A percentile compares a stretch with the other conserved stretches of the same genome.
Evolutionary conservation across 2,113 vertebrate genomes (phyloP).

Genomic region (Eulemur macaco): DNA sequence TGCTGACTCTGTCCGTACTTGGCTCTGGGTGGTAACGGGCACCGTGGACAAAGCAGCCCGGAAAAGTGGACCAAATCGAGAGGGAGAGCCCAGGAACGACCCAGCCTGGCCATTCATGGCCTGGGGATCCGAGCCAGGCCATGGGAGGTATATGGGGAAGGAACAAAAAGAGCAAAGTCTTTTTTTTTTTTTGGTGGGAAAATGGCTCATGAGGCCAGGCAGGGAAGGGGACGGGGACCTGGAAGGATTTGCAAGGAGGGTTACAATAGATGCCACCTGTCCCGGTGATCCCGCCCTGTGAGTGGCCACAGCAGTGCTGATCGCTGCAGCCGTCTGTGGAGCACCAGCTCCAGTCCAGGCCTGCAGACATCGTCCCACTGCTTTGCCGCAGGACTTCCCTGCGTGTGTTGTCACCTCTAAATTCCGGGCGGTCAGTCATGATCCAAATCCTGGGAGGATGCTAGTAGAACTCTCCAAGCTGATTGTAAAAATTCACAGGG

Average conservation of each 20-base stretch:
- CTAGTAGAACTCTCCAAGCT: background rate
- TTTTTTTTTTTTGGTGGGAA: background rate
- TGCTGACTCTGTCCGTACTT: too few relatives aligned
- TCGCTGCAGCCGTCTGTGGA: background rate
- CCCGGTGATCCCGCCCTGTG: background rate
- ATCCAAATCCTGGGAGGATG: background rate
- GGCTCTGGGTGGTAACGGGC: too few relatives aligned
- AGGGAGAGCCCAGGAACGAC: background rate
- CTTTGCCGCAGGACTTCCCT: background rate
- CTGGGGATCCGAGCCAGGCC: fast-evolving
- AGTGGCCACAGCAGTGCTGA: fast-evolving
- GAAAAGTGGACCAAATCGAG: background rate
- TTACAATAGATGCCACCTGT: fast-evolving
- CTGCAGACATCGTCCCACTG: background rate
- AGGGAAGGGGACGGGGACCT: background rate
- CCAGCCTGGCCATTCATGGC: background rate
- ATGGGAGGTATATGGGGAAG: background rate
- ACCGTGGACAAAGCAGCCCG: background rate
- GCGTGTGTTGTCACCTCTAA: background rate
- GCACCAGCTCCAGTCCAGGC: background rate
- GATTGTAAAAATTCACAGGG: background rate
- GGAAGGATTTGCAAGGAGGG: background rate
- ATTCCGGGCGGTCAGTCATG: background rate
- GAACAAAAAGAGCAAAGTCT: background rate
- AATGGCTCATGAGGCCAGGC: background rate